phyloP scores from a whole-genome alignment of 2,797 vertebrate genomes.

The Chaetodon trifasciatus region DNA sequence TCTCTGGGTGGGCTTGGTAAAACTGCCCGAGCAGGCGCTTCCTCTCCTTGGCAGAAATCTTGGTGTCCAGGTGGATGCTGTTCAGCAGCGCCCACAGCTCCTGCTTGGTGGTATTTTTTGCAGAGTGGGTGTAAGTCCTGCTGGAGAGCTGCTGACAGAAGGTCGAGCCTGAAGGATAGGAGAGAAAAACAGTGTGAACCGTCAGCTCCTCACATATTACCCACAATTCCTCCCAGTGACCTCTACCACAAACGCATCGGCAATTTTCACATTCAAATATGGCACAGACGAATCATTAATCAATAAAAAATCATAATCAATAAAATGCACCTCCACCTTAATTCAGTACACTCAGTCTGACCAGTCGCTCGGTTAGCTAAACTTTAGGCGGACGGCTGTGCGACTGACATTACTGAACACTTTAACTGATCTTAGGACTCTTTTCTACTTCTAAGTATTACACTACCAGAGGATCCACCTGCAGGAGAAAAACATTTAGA shows the following conservation, averaged over 20 bases:
- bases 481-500: neutral
- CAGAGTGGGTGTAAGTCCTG: conserved; percentile 71
- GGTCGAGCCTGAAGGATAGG: conserved; percentile 79
- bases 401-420: too few relatives aligned
- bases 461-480: neutral
- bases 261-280: conserved; percentile 54
- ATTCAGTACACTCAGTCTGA: too few relatives aligned
- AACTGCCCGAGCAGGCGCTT: conserved; percentile 91
- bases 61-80: conserved; percentile 90
- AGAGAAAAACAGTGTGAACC: conserved; percentile 9
- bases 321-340: too few relatives aligned
- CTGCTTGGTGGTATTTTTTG: conserved; percentile 86
- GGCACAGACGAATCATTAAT: conserved; percentile 21
- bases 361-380: too few relatives aligned
- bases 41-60: conserved; percentile 89
- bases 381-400: too few relatives aligned
- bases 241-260: conserved; percentile 48
- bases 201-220: conserved; percentile 9
- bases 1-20: conserved; percentile 90
- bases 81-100: conserved; percentile 89
- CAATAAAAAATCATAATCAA: conserved; percentile 22
- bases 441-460: too few relatives aligned
- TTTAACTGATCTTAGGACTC: too few relatives aligned
- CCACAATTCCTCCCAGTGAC: conserved; percentile 6
- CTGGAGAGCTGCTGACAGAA: conserved; percentile 88